phyloP scores from a whole-genome alignment of 2,888 invertebrate genomes.

The Campoplex capitator region DNA sequence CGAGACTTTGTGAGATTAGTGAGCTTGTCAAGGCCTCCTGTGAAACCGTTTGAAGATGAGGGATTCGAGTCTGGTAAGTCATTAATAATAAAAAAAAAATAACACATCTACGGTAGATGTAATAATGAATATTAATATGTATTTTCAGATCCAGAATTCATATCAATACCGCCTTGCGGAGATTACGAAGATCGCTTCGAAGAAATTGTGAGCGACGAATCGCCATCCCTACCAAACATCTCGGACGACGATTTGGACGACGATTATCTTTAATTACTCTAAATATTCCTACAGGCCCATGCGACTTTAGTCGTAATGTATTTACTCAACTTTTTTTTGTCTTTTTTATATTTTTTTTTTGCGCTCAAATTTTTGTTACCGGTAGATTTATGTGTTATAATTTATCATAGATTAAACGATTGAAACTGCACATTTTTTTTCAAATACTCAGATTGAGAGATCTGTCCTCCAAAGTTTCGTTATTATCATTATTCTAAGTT shows the following conservation, averaged over 20 bases:
- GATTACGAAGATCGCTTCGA: background rate
- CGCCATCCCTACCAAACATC: slow-evolving; percentile 34
- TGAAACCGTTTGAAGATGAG: slow-evolving; percentile 56
- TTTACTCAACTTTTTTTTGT: background rate
- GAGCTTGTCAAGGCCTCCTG: background rate
- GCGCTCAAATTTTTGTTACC: background rate
- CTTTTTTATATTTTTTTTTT: slow-evolving; percentile 10
- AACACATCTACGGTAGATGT: background rate
- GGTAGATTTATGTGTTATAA: slow-evolving; percentile 4
- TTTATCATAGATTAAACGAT: background rate
- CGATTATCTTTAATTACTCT: slow-evolving; percentile 10
- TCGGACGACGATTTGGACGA: slow-evolving; percentile 45
- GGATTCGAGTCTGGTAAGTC: slow-evolving; percentile 60
- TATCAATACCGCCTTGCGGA: background rate
- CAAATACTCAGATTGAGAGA: background rate
- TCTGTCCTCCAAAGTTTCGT: background rate
- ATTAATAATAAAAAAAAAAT: background rate
- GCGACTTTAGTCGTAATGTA: slow-evolving; percentile 12
- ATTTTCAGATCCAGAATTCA: slow-evolving; percentile 36
- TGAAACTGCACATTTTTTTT: background rate
- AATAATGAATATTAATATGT: background rate
- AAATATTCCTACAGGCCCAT: background rate
- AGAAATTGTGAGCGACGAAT: background rate
- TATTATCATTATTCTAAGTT: background rate
- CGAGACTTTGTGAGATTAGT: slow-evolving; percentile 42